Evolutionary conservation across 2,797 vertebrate species (phyloP).

Genomic region (Onychomys arenicola): DNA sequence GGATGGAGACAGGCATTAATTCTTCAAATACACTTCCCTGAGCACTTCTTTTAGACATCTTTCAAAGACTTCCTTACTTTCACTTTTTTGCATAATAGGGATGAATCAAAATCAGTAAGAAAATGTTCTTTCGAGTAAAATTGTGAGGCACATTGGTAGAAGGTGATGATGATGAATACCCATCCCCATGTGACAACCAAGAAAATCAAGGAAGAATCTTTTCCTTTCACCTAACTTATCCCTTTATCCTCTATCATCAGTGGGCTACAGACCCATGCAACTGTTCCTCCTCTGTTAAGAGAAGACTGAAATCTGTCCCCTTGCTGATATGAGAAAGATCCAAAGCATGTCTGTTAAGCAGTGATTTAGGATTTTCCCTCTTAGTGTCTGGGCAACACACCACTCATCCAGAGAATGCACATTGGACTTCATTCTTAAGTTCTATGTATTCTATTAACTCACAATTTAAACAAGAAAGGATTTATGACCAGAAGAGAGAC

Average conservation of each 20-base stretch:
- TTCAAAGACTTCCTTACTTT: constrained; percentile 31
- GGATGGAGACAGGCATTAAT: background rate
- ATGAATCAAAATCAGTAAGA: background rate
- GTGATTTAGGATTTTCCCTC: background rate
- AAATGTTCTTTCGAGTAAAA: constrained; percentile 30
- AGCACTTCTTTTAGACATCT: constrained; percentile 10
- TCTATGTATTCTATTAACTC: constrained; percentile 35
- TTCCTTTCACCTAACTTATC: background rate
- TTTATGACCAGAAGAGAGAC: background rate
- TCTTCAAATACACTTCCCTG: background rate
- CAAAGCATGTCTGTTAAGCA: background rate
- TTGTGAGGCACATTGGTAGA: constrained; percentile 4
- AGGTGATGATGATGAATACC: background rate
- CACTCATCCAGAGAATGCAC: constrained; percentile 28
- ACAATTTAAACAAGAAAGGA: constrained; percentile 20
- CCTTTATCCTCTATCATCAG: background rate
- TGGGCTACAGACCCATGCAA: background rate
- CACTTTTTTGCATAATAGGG: constrained; percentile 1
- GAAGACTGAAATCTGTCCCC: constrained; percentile 5
- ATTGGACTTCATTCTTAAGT: constrained; percentile 17
- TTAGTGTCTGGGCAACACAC: background rate
- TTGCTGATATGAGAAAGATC: background rate
- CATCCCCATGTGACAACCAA: background rate
- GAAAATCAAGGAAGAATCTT: background rate
- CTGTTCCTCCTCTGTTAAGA: background rate